Evolutionary conservation across 1,140 invertebrate genomes (phyloP).

Genomic region (Cotesia typhae): DNA sequence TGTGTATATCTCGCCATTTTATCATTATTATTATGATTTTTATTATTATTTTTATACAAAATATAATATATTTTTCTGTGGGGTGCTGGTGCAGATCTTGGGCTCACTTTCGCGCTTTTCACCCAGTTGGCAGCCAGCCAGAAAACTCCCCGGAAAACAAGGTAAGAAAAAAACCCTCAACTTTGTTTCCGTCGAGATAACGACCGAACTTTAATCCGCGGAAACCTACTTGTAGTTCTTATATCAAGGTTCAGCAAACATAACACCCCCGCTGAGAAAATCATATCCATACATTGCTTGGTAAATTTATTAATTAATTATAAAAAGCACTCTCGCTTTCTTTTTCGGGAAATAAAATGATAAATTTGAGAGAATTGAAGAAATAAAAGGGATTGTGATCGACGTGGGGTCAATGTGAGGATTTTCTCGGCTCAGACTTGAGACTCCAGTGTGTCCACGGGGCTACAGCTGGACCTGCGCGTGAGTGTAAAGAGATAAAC

Average conservation of each 20-base stretch:
- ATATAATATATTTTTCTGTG: background rate
- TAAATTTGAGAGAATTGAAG: background rate
- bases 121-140: slow-evolving; percentile 64
- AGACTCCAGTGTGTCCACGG: slow-evolving; percentile 43
- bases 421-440: background rate
- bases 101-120: slow-evolving; percentile 65
- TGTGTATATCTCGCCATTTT: slow-evolving; percentile 1
- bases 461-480: slow-evolving; percentile 57
- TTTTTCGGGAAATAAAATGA: background rate
- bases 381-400: background rate
- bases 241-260: too few relatives aligned
- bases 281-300: slow-evolving; percentile 42
- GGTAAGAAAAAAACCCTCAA: slow-evolving; percentile 45
- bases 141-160: slow-evolving; percentile 27
- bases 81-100: slow-evolving; percentile 53
- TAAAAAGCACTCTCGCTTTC: slow-evolving; percentile 38
- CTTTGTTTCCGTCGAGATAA: slow-evolving; percentile 50
- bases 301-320: slow-evolving; percentile 41
- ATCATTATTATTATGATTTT: background rate
- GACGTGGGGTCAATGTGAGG: slow-evolving; percentile 17
- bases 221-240: too few relatives aligned
- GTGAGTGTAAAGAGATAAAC: slow-evolving; percentile 50
- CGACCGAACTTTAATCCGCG: slow-evolving; percentile 54
- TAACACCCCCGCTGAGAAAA: background rate
- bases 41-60: background rate